Conservation (phyloP, 1,140 invertebrate species). For the fruit fly (Drosophila melanogaster) region DNA sequence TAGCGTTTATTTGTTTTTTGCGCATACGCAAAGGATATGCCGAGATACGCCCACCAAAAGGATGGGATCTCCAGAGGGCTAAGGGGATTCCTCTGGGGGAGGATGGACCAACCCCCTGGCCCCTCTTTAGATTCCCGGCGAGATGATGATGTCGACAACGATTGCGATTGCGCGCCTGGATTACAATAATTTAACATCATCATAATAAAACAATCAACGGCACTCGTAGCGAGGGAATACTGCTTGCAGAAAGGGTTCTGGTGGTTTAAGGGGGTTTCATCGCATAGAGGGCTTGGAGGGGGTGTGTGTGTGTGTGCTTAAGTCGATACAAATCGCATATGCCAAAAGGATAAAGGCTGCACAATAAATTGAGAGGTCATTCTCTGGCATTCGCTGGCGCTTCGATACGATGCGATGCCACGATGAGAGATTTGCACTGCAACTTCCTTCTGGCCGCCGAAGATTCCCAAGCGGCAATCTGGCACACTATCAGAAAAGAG, state of each 20-base stretch:
- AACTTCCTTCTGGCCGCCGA: constrained; percentile 37
- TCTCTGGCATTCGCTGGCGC: constrained; percentile 66
- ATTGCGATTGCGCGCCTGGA: constrained; percentile 82
- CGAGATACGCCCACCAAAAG: constrained; percentile 62
- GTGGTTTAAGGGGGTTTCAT: not conserved
- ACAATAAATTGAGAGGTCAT: constrained; percentile 85
- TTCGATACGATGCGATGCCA: constrained; percentile 45
- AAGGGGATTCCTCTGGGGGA: constrained; percentile 6
- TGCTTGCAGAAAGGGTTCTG: constrained; percentile 6
- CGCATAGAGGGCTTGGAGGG: not conserved
- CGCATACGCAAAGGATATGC: constrained; percentile 78
- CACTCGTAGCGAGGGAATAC: constrained; percentile 48
- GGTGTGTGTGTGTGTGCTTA: constrained; percentile 58
- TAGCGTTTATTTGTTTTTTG: constrained; percentile 79
- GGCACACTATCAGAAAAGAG: not conserved
- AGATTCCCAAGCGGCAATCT: constrained; percentile 11
- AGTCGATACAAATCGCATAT: constrained; percentile 80
- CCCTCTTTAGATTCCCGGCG: constrained; percentile 13
- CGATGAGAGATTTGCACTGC: constrained; percentile 30
- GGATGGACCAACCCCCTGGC: not conserved
- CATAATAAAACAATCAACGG: constrained; percentile 85
- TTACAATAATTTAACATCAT: constrained; percentile 85
- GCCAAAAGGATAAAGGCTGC: constrained; percentile 79
- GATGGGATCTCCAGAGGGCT: not conserved
- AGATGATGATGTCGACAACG: constrained; percentile 82